phyloP scores from a whole-genome alignment of 2,113 vertebrate genomes.

The Heteronetta atricapilla region DNA sequence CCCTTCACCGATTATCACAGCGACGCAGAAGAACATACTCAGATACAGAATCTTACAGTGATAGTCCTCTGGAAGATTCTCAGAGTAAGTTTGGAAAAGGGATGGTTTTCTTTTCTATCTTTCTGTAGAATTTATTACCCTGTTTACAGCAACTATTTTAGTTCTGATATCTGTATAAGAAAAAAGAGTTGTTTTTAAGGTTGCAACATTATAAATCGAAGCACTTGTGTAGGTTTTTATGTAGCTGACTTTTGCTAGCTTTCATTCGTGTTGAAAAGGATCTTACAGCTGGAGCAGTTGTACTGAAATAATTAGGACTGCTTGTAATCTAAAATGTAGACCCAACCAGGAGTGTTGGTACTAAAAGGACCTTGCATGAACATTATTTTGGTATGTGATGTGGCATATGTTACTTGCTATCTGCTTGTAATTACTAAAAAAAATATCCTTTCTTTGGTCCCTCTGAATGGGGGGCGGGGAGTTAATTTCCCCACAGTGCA shows the following conservation, averaged over 20 bases:
- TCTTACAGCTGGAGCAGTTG: not conserved
- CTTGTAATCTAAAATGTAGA: not conserved
- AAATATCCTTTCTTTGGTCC: not conserved
- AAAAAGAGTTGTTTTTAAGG: not conserved
- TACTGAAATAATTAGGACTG: not conserved
- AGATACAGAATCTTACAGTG: slow-evolving; percentile 81
- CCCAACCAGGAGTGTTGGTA: not conserved
- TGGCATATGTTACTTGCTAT: not conserved
- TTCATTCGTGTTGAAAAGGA: not conserved
- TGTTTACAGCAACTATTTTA: not conserved
- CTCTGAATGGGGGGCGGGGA: not conserved
- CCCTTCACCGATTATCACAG: slow-evolving; percentile 75
- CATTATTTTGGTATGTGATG: not conserved
- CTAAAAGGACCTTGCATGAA: not conserved
- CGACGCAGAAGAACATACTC: slow-evolving; percentile 81
- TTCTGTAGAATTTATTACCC: not conserved
- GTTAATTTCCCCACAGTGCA: not conserved
- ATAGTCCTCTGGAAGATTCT: slow-evolving; percentile 75
- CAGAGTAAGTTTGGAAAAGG: slow-evolving; percentile 78
- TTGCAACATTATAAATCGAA: not conserved
- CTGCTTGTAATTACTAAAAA: not conserved
- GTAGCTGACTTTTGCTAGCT: not conserved
- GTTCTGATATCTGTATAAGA: not conserved
- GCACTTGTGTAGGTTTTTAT: not conserved
- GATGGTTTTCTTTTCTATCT: not conserved